Percentiles rank a stretch among this genome's conserved stretches.
Evolutionary conservation across 2,113 vertebrate species (phyloP).

Genomic region (Cavia porcellus): DNA sequence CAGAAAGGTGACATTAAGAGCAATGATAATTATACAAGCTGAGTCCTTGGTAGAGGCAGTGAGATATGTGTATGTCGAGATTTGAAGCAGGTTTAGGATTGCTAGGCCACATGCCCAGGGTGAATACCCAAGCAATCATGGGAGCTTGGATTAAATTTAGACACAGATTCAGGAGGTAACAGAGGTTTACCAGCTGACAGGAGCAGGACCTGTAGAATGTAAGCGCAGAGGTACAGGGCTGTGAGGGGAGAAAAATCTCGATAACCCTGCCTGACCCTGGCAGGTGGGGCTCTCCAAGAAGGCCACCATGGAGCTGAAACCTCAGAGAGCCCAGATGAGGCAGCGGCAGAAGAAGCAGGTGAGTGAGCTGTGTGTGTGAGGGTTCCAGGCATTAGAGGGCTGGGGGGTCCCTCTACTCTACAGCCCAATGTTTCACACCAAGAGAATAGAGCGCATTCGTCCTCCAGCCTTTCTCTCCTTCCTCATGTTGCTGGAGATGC

Average conservation of each 20-base stretch:
- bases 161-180: neutral
- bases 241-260: neutral
- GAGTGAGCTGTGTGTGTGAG: too few species aligned
- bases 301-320: too few species aligned
- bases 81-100: neutral
- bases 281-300: too few species aligned
- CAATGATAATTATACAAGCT: too few species aligned
- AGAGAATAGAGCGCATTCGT: neutral
- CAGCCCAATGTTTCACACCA: neutral
- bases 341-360: too few species aligned
- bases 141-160: neutral
- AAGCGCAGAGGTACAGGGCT: neutral
- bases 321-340: too few species aligned
- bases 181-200: too few species aligned
- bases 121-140: too few species aligned
- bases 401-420: too few species aligned
- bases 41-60: neutral
- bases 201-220: neutral
- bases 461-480: neutral
- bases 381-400: too few species aligned
- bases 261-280: slow-evolving; percentile 76
- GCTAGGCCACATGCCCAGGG: neutral
- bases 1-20: neutral
- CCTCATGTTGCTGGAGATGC: neutral
- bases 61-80: neutral